Base-by-base conservation (phyloP, 2,888 invertebrate species). In the Drosophila conformis region DNA sequence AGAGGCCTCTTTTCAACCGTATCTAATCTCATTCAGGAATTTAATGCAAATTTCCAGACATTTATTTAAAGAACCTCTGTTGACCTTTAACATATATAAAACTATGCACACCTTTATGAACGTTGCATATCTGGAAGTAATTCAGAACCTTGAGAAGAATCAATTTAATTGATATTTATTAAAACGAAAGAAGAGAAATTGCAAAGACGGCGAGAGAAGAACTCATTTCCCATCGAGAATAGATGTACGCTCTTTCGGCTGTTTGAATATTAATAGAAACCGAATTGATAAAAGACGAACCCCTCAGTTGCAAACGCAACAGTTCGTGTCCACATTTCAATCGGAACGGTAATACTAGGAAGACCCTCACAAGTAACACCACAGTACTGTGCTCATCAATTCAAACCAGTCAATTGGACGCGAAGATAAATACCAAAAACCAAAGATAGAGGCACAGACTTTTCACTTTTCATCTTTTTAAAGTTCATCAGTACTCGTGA, bases 151-250 rank as follows among this genome's bases (percentile, higher is more conserved):
- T 89, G 89, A 80, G 74, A 56, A 78, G 78, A 87, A 87, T 87
- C 89, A 81, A 87, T 87, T 76, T 78, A 87, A 87, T 87, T 87
- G 79, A 75, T 73, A 71, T 89, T 81, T 84, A 87, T 87, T 78
- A 87, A 79, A 60, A 67, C 51, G 15, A 56, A 65, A 61, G 61
- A 69, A 76, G 69, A 81, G 77, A 69, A 72, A 49, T 59, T 36
- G 21, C 6, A 51, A 59, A 40, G 25, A 27, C 31, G 35, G 64
- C 31, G 74, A 74, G 73, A 48, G 58, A 27, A 46, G 27, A 53
- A 64, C 11, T 10, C 53, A 62, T 38, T 64, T 59, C 46, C 52
- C 36, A 53, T 29, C 51, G 46, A 25, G 25, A 62, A 59, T 18
- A 67, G 40, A 40, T 29, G 25, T 58, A 18, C 61, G 54, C 81